Base-by-base conservation (phyloP, 2,888 invertebrate genomes). In the Unio pictorum region DNA sequence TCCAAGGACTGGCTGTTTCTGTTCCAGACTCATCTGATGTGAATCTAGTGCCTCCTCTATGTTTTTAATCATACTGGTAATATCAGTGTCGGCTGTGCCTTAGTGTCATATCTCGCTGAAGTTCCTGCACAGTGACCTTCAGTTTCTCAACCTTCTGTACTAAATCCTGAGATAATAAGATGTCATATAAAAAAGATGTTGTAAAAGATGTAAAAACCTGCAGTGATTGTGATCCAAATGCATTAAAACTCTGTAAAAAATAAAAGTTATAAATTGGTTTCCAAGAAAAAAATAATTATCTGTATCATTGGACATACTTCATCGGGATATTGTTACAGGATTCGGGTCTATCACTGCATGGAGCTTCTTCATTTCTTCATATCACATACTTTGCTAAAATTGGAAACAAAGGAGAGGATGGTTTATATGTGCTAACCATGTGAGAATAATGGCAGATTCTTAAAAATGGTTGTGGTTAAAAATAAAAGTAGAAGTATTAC, bases 91-190 rank as follows among this genome's bases (percentile, higher is more conserved):
- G 8, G 80, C 78, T 3, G 81, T 71, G 91, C 55, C 94, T 89
- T 20, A 93, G 91, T 0, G 93, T 93, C 45, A 95, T 92, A 85
- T 95, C 94, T 67, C 93, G 90, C 84, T 94, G 94, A 54, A 94
- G 88, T 79, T 94, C 94, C 63, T 93, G 92, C 11, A 94, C 92
- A 74, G 93, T 92, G 17, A 69, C 75, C 72, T 87, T 87, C 68
- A 87, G 66, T 18, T 80, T 80, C 62, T 87, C 86, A 8, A 86
- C 81, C 55, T 74, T 79, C 66, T 81, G 82, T 61, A 84, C 78
- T 61, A 85, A 61, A 30, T 83, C 83, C 86, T 86, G 70, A 2
- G 63, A 62, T 45, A n/a, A 11, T 45, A 45, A 45, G 8, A 45
- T 11, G 11, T 45, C 45, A 45, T 45, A 11, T 4, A 61, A n/a